Conservation (phyloP, 2,888 invertebrate species). For the Agriopis marginaria region DNA sequence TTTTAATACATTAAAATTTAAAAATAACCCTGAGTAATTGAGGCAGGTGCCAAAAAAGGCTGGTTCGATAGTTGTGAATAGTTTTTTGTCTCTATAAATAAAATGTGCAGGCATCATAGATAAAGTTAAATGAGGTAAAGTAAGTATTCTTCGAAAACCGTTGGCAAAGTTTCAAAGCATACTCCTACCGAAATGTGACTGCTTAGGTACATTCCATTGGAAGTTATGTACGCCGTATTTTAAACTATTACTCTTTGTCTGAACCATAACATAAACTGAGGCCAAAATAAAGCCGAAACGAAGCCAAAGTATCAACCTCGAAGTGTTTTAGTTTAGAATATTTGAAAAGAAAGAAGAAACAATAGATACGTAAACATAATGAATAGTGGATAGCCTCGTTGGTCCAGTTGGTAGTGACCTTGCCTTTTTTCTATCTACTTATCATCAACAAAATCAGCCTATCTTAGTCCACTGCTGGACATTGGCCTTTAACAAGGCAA, state of each 20-base stretch:
- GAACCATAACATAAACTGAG: slow-evolving; percentile 6
- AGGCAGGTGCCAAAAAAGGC: no score
- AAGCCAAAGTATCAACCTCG: not conserved
- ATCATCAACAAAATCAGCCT: no score
- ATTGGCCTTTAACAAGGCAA: no score
- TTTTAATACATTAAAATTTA: no score
- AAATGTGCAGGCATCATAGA: not conserved
- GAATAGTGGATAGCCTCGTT: no score
- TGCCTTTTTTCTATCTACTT: no score
- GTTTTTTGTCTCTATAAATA: no score
- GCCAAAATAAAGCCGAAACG: not conserved
- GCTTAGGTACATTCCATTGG: slow-evolving; percentile 13
- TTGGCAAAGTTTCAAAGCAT: slow-evolving; percentile 33
- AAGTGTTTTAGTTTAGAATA: slow-evolving; percentile 2
- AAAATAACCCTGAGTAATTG: no score
- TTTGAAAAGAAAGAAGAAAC: not conserved
- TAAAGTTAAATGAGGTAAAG: not conserved
- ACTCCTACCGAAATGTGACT: slow-evolving; percentile 20
- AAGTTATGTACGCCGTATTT: slow-evolving; percentile 21
- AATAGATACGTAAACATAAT: not conserved
- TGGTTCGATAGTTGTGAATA: no score
- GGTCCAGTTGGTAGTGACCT: no score
- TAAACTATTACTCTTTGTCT: slow-evolving; percentile 25
- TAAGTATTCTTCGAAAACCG: slow-evolving; percentile 4
- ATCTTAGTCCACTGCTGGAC: no score